phyloP scores from a whole-genome alignment of 2,888 invertebrate species.

The Pantelozetes paolii region DNA sequence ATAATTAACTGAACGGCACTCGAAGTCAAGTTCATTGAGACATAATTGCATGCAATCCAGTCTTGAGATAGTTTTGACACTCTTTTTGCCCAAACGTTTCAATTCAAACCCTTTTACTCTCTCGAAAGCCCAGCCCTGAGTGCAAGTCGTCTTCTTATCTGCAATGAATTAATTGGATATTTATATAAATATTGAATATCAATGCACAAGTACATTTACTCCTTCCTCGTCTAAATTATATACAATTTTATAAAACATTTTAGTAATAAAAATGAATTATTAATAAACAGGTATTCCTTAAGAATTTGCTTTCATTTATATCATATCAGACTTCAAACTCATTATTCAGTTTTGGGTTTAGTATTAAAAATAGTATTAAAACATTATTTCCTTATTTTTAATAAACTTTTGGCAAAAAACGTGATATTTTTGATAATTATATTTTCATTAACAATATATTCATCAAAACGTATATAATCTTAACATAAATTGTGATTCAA shows the following conservation, averaged over 20 bases:
- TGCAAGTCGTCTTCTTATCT: constrained; percentile 4
- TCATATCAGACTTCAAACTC: too few species aligned
- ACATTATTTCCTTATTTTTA: too few species aligned
- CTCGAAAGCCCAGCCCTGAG: constrained; percentile 76
- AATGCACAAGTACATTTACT: neutral
- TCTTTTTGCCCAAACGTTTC: constrained; percentile 66
- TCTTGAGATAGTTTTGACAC: constrained; percentile 62
- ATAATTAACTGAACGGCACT: constrained; percentile 86
- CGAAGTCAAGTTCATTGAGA: constrained; percentile 81
- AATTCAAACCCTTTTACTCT: constrained; percentile 82
- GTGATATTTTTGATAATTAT: too few species aligned
- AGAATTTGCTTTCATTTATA: neutral
- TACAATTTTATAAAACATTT: neutral
- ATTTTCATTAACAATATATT: too few species aligned
- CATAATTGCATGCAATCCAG: constrained; percentile 87
- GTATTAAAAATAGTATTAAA: too few species aligned
- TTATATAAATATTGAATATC: neutral
- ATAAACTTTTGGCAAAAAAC: too few species aligned
- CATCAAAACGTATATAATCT: too few species aligned
- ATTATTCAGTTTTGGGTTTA: too few species aligned
- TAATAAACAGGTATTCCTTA: neutral
- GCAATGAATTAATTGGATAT: neutral
- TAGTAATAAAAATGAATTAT: neutral
- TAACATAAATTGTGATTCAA: too few species aligned
- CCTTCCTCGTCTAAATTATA: neutral